Conservation (phyloP, 2,797 vertebrate species). For the Scomberomorus guttatus region DNA sequence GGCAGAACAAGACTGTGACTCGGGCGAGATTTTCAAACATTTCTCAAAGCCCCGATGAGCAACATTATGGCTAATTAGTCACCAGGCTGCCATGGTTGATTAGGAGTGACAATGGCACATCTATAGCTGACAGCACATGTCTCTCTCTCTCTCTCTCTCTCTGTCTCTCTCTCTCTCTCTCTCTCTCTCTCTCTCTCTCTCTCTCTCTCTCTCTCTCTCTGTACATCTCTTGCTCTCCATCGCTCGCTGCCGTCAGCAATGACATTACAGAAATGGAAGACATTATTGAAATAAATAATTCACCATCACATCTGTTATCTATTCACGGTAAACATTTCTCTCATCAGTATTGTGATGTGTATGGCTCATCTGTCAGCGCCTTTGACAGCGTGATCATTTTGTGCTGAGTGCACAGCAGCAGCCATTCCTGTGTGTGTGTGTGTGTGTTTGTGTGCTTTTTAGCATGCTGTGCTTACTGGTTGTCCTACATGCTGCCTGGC, state of each 20-base stretch:
- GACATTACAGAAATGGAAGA: constrained; percentile 53
- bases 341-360: constrained; percentile 39
- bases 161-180: not conserved
- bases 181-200: constrained; percentile 8
- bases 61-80: constrained; percentile 76
- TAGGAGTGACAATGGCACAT: constrained; percentile 64
- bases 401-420: too few relatives aligned
- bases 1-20: constrained; percentile 59
- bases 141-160: constrained; percentile 24
- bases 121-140: constrained; percentile 59
- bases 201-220: constrained; percentile 1
- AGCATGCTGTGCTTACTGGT: not conserved
- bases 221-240: constrained; percentile 14
- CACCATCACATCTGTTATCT: constrained; percentile 66
- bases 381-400: not conserved
- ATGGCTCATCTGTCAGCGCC: constrained; percentile 4
- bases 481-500: constrained; percentile 25
- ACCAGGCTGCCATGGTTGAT: constrained; percentile 68
- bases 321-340: constrained; percentile 63
- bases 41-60: constrained; percentile 68
- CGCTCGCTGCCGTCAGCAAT: constrained; percentile 48
- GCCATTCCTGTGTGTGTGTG: not conserved
- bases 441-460: not conserved
- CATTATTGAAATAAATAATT: constrained; percentile 60
- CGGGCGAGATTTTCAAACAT: constrained; percentile 60